Base-by-base conservation (phyloP, 1,140 invertebrate species). In the Andricus grossulariae region DNA sequence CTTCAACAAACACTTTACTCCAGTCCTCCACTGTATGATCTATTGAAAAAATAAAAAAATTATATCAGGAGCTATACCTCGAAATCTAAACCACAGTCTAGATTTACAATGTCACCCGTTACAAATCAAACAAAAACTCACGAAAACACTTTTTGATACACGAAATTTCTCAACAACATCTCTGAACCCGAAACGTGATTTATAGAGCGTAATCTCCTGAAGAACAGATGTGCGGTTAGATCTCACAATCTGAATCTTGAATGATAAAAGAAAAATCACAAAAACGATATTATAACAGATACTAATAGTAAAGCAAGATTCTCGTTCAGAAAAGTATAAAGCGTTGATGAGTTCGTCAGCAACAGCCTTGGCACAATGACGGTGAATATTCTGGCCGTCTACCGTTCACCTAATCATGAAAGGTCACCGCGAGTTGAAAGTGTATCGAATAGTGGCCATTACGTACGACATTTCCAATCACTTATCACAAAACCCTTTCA, bases 381-480 rank as follows among this genome's bases (percentile, higher is more conserved):
- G 39, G 39, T 45, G 39, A 45, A 45, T 45, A 66, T 39, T 39
- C 25, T 66, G 25, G 21, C 60, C 60, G 32, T 66, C 60, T 5
- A 66, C 60, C 60, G 32, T 66, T 66, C 60, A 66, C 60, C 60
- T 66, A 66, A 66, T 32, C 60, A 66, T 21, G 25, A 66, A 66
- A 66, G 60, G 60, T 66, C 60, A 66, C 60, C 39, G 5, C 21
- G 21, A 66, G 60, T 66, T 66, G 60, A 66, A 66, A 66, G 60
- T 66, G 60, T 66, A 66, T 66, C 60, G 25, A 66, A 66, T 39
- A 66, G 32, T 66, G 60, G 60, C 60, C 60, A 66, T 66, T 66
- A 60, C 21, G 57, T 32, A 32, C 60, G 32, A 39, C 15, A 66
- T 66, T 66, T 66, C 45, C 32, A 32, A 39, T 66, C 32, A 66